Percentiles rank a stretch among this genome's conserved stretches.
These are phyloP conservation scores for Philypnodon macrostomus DNA, from an alignment of 2,797 vertebrate species.

Conservation along the genomic window DNA sequence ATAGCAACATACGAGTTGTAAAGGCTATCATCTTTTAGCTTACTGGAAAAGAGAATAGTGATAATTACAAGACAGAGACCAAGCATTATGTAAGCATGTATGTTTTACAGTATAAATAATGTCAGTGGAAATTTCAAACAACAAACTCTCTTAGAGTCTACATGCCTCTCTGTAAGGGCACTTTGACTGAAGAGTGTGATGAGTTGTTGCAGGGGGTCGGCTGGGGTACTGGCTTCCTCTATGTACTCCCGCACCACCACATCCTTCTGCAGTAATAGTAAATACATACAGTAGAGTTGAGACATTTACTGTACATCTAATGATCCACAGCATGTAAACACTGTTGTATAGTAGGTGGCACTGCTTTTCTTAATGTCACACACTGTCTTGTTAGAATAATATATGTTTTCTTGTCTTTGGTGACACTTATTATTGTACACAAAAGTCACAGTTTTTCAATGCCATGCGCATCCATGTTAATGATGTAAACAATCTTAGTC, in stretches of 20 bases:
- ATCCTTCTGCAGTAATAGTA: conserved; percentile 66
- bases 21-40: conserved; percentile 83
- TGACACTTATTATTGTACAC: too few species aligned
- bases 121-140: conserved; percentile 9
- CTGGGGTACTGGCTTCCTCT: conserved; percentile 74
- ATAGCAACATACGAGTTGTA: conserved; percentile 89
- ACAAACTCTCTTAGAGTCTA: conserved; percentile 29
- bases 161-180: conserved; percentile 87
- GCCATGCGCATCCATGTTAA: too few species aligned
- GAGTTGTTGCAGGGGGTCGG: conserved; percentile 92
- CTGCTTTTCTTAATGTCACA: too few species aligned
- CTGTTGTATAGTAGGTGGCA: too few species aligned
- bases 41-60: conserved; percentile 63
- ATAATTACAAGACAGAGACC: neutral
- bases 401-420: too few species aligned
- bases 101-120: conserved; percentile 26
- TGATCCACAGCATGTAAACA: neutral
- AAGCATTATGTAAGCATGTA: neutral
- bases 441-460: too few species aligned
- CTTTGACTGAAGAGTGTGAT: conserved; percentile 91
- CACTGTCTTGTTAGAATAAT: too few species aligned
- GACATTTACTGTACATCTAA: too few species aligned
- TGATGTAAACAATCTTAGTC: too few species aligned
- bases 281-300: too few species aligned
- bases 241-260: conserved; percentile 62